These are phyloP conservation scores for Beris morrisii DNA, from an alignment of 2,888 invertebrate species.

Conservation along the genomic window DNA sequence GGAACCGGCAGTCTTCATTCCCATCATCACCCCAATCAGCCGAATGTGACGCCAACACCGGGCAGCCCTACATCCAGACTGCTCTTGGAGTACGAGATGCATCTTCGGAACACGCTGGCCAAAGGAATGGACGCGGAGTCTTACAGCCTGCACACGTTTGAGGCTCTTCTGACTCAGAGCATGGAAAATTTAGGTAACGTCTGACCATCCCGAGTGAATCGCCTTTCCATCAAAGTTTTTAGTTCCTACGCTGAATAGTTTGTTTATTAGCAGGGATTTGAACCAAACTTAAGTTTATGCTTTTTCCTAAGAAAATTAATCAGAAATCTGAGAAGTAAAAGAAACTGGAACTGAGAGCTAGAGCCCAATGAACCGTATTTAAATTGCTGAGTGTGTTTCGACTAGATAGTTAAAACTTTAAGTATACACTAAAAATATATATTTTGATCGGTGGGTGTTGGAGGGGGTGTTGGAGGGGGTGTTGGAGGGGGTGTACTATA, in stretches of 20 bases:
- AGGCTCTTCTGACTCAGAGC: conserved; percentile 88
- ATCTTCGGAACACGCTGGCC: conserved; percentile 86
- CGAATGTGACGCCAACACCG: conserved; percentile 73
- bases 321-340: too few species aligned
- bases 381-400: too few species aligned
- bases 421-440: too few species aligned
- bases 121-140: conserved; percentile 96
- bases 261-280: too few species aligned
- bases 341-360: too few species aligned
- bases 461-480: too few species aligned
- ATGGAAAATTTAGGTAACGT: conserved; percentile 88
- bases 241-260: too few species aligned
- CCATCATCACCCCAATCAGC: conserved; percentile 68
- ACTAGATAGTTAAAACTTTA: too few species aligned
- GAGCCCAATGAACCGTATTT: too few species aligned
- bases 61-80: conserved; percentile 83
- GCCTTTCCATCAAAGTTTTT: too few species aligned
- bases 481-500: too few species aligned
- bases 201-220: background rate
- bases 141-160: conserved; percentile 91
- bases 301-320: background rate
- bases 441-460: too few species aligned
- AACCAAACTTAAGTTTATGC: conserved; percentile 1
- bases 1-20: conserved; percentile 56
- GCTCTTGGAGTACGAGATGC: conserved; percentile 91